These are phyloP conservation scores for Agrypnia vestita DNA, from an alignment of 1,140 invertebrate species.

Conservation along the genomic window DNA sequence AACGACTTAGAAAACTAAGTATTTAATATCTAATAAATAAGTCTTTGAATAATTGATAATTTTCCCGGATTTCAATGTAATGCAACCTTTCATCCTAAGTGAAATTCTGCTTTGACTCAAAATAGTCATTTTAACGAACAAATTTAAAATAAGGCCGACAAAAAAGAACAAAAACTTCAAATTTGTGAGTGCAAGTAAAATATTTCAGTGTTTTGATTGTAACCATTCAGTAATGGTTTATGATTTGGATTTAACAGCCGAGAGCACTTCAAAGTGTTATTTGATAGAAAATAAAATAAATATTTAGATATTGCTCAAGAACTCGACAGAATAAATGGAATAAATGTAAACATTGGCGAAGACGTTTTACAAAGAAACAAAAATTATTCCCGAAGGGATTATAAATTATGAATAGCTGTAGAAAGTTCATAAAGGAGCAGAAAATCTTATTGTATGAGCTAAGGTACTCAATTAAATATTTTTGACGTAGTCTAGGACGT, in stretches of 20 bases:
- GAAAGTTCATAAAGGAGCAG: no score
- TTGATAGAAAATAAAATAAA: neutral
- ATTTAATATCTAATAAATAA: no score
- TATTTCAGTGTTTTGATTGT: neutral
- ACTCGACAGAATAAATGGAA: neutral
- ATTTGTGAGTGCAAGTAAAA: neutral
- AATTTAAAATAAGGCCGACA: neutral
- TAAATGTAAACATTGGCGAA: neutral
- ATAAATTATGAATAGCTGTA: neutral
- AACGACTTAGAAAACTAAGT: no score
- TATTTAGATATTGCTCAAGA: neutral
- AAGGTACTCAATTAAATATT: no score
- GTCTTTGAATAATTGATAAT: no score
- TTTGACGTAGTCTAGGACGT: no score
- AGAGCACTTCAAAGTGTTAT: neutral
- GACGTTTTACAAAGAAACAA: neutral
- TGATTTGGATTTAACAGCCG: neutral
- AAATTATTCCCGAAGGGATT: neutral
- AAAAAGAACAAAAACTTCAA: neutral
- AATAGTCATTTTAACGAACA: no score
- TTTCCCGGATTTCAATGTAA: no score
- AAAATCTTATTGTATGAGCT: no score
- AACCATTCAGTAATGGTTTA: neutral
- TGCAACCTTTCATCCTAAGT: no score
- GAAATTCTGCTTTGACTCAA: no score